Percentiles rank a stretch among this genome's conserved stretches.
phyloP scores from a whole-genome alignment of 2,888 invertebrate species.

The Rhimphoctona megacephalus region DNA sequence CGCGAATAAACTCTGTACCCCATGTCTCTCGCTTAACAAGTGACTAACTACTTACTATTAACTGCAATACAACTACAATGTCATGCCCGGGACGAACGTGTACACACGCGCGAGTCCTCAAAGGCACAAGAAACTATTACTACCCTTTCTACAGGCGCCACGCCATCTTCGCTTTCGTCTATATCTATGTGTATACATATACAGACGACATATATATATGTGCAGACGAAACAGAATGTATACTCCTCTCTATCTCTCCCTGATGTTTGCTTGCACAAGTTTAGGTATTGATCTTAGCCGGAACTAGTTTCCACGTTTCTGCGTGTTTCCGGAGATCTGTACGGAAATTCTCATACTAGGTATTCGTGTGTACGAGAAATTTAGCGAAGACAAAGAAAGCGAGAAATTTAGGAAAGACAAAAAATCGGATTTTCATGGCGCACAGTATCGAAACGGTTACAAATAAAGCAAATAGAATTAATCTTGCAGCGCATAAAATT shows the following conservation, averaged over 20 bases:
- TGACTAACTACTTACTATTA: slow-evolving; percentile 62
- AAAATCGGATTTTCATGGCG: background rate
- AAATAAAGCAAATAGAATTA: background rate
- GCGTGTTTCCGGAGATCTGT: slow-evolving; percentile 73
- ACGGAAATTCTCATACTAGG: slow-evolving; percentile 28
- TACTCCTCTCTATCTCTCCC: slow-evolving; percentile 52
- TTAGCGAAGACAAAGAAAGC: slow-evolving; percentile 4
- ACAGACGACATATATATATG: slow-evolving; percentile 26
- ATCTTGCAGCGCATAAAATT: background rate
- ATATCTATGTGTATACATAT: background rate
- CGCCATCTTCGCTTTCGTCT: slow-evolving; percentile 25
- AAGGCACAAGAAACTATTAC: slow-evolving; percentile 38
- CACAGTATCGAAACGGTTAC: background rate
- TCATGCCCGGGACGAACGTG: slow-evolving; percentile 4
- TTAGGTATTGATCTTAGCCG: slow-evolving; percentile 83
- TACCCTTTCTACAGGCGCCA: slow-evolving; percentile 12
- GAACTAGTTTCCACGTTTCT: slow-evolving; percentile 83
- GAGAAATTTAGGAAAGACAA: background rate
- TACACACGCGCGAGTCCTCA: slow-evolving; percentile 22
- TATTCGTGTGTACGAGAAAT: slow-evolving; percentile 8
- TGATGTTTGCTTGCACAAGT: slow-evolving; percentile 78
- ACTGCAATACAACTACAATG: slow-evolving; percentile 21
- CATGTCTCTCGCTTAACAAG: slow-evolving; percentile 46
- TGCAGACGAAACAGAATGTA: slow-evolving; percentile 2
- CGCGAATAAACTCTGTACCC: slow-evolving; percentile 29